Evolutionary conservation across 2,113 vertebrate genomes (phyloP).

Genomic region (Strigops habroptila): DNA sequence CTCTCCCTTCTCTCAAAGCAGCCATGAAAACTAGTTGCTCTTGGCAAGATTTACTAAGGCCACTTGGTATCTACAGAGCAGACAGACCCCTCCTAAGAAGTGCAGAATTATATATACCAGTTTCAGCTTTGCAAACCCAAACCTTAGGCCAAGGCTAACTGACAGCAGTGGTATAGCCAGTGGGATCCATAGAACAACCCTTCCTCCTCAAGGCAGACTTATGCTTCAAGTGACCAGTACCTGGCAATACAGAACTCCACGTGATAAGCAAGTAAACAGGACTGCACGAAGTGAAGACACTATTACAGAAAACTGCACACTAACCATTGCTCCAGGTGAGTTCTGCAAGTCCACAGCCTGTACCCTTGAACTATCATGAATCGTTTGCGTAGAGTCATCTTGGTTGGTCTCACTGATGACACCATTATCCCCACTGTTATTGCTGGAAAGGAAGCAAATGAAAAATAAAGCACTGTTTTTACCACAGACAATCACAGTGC

Average conservation of each 20-base stretch:
- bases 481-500: not conserved
- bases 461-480: not conserved
- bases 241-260: not conserved
- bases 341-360: not conserved
- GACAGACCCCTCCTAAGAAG: not conserved
- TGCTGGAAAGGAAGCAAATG: constrained; percentile 47
- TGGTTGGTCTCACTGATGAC: constrained; percentile 3
- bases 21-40: not conserved
- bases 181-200: accelerated
- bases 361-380: constrained; percentile 49
- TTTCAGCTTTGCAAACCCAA: not conserved
- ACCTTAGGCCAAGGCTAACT: not conserved
- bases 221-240: not conserved
- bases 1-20: not conserved
- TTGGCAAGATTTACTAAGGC: not conserved
- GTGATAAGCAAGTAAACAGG: not conserved
- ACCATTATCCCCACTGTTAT: not conserved
- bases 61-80: not conserved
- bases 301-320: not conserved
- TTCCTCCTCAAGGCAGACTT: not conserved
- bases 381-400: constrained; percentile 51
- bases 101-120: not conserved
- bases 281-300: not conserved
- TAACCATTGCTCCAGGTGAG: constrained; percentile 60
- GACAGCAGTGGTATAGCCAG: not conserved